Evolutionary conservation across 1,140 invertebrate species (phyloP).

Genomic region (Leptopilina clavipes): DNA sequence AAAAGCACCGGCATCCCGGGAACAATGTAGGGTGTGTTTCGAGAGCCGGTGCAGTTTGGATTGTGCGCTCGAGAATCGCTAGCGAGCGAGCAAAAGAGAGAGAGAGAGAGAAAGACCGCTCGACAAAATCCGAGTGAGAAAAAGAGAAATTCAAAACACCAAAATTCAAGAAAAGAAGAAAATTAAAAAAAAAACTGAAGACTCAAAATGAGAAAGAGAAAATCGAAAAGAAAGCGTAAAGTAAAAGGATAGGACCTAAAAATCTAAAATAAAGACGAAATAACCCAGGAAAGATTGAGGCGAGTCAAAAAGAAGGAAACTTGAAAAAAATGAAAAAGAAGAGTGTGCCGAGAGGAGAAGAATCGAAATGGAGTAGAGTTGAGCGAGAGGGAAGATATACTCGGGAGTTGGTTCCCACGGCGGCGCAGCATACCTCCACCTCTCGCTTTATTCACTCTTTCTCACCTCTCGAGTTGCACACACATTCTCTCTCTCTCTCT

Average conservation of each 20-base stretch:
- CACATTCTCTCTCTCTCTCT: slow-evolving; percentile 19
- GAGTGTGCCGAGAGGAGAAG: not conserved
- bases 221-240: too few species aligned
- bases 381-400: slow-evolving; percentile 43
- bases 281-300: not conserved
- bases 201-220: too few species aligned
- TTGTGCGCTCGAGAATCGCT: slow-evolving; percentile 42
- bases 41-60: slow-evolving; percentile 38
- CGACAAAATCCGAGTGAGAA: not conserved
- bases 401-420: slow-evolving; percentile 63
- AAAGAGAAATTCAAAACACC: slow-evolving; percentile 3
- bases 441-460: slow-evolving; percentile 29
- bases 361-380: slow-evolving; percentile 13
- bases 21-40: slow-evolving; percentile 61
- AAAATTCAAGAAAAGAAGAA: too few species aligned
- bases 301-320: slow-evolving; percentile 31
- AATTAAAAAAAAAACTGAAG: too few species aligned
- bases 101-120: slow-evolving; percentile 32
- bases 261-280: not conserved
- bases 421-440: slow-evolving; percentile 64
- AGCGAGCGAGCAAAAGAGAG: slow-evolving; percentile 34
- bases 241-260: not conserved
- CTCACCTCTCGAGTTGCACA: slow-evolving; percentile 43
- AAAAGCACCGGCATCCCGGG: slow-evolving; percentile 59
- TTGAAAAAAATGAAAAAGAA: not conserved